Percentiles rank a stretch among this genome's conserved stretches.
These are phyloP conservation scores for Polymixis flavicincta DNA, from an alignment of 2,888 invertebrate species.

Conservation along the genomic window DNA sequence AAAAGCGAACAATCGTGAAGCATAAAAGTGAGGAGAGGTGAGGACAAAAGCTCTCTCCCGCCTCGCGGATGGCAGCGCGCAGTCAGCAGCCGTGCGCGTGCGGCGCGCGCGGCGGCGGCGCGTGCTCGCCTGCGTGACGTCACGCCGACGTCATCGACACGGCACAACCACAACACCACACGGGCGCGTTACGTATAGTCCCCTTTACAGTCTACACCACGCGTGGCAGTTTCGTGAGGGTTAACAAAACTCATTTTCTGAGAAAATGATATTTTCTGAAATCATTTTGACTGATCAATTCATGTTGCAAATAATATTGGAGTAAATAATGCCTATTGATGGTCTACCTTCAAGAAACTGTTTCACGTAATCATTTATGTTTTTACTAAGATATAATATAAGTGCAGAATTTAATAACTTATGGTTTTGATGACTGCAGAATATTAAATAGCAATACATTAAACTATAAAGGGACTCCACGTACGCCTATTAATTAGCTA, in stretches of 20 bases:
- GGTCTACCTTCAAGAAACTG: conserved; percentile 26
- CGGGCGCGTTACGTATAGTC: conserved; percentile 68
- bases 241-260: conserved; percentile 11
- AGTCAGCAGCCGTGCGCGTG: conserved; percentile 80
- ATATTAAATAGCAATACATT: conserved; percentile 48
- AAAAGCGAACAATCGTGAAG: conserved; percentile 53
- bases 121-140: conserved; percentile 82
- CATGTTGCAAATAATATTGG: neutral
- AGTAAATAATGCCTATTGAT: neutral
- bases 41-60: conserved; percentile 43
- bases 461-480: conserved; percentile 64
- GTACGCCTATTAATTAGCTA: conserved; percentile 67
- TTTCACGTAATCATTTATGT: conserved; percentile 19
- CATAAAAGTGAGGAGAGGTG: conserved; percentile 37
- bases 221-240: conserved; percentile 18
- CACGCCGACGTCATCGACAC: conserved; percentile 72
- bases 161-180: conserved; percentile 72
- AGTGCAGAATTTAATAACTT: conserved; percentile 48
- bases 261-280: neutral
- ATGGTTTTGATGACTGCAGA: conserved; percentile 45
- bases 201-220: conserved; percentile 40
- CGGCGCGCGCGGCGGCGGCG: conserved; percentile 84
- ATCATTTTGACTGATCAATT: neutral
- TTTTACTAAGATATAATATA: conserved; percentile 18
- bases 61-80: conserved; percentile 34